Percentiles rank a stretch among this genome's conserved stretches.
phyloP scores from a whole-genome alignment of 2,113 vertebrate species.

The Actenoides hombroni region DNA sequence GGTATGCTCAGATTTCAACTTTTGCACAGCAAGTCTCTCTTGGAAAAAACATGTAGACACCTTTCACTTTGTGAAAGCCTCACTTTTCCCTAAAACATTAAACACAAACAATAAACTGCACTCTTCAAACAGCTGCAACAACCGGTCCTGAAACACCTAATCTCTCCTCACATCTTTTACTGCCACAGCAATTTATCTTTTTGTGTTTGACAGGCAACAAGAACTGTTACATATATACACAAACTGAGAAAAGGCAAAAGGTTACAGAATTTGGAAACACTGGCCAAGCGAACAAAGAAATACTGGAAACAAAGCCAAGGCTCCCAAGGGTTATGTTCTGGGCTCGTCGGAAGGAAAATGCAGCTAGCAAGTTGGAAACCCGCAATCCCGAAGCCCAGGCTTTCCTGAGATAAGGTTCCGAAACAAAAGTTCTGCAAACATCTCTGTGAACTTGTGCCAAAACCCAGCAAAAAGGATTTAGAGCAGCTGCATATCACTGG shows the following conservation, averaged over 20 bases:
- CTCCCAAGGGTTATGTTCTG: neutral
- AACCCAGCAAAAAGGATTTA: neutral
- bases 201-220: neutral
- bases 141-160: neutral
- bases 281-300: neutral
- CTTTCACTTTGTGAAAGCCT: neutral
- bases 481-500: rapidly evolving
- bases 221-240: neutral
- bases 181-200: neutral
- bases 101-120: neutral
- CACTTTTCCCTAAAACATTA: neutral
- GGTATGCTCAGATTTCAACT: neutral
- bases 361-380: neutral
- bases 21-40: neutral
- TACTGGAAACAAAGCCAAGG: neutral
- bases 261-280: neutral
- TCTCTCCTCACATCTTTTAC: neutral
- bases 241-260: neutral
- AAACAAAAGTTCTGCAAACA: neutral
- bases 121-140: neutral
- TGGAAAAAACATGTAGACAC: neutral
- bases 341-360: neutral
- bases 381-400: neutral
- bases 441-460: neutral
- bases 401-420: neutral